phyloP scores from a whole-genome alignment of 2,113 vertebrate genomes.

The Silurus meridionalis region DNA sequence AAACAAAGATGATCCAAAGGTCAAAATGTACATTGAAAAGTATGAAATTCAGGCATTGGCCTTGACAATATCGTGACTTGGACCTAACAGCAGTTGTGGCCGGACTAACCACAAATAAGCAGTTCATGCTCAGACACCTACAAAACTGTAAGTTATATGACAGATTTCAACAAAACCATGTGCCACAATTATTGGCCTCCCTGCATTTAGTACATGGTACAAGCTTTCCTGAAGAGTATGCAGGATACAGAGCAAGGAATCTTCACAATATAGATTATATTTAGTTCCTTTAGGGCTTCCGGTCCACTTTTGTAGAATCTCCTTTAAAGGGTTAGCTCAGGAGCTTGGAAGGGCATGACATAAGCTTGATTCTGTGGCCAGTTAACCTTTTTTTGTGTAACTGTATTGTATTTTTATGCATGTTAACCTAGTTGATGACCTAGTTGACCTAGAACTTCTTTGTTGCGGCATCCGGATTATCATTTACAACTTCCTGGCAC shows the following conservation, averaged over 20 bases:
- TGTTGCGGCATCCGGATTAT: not conserved
- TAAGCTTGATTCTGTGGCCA: not conserved
- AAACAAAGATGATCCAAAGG: not conserved
- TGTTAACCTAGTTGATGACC: not conserved
- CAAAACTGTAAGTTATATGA: not conserved
- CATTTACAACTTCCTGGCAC: not conserved
- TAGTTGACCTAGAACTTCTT: not conserved
- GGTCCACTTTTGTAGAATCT: not conserved
- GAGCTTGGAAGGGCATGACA: not conserved
- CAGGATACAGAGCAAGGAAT: not conserved
- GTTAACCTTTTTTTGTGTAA: not conserved
- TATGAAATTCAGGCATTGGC: not conserved
- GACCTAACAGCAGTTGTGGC: not conserved
- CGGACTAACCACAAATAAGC: constrained; percentile 4
- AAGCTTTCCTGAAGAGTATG: not conserved
- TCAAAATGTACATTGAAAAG: not conserved
- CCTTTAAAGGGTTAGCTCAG: not conserved
- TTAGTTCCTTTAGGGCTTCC: not conserved
- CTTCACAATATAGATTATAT: not conserved
- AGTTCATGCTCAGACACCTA: constrained; percentile 15
- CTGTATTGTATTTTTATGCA: not conserved
- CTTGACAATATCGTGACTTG: constrained; percentile 10
- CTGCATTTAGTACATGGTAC: not conserved
- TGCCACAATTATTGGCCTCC: not conserved
- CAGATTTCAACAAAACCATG: not conserved